Evolutionary conservation across 2,888 invertebrate genomes (phyloP).

Genomic region (Crepidodera aurea): DNA sequence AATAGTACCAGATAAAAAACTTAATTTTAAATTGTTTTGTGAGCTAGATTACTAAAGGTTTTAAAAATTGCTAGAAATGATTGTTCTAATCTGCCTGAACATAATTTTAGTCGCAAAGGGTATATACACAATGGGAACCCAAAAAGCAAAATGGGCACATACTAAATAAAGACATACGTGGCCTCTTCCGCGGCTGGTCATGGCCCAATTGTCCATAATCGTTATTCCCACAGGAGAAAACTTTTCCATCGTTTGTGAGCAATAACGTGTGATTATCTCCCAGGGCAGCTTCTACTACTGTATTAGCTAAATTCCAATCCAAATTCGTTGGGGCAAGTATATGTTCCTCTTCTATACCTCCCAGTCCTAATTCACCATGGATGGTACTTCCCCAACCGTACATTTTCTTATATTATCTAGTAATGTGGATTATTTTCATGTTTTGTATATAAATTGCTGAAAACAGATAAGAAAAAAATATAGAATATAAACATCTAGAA

Average conservation of each 20-base stretch:
- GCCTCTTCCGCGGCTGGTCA: slow-evolving; percentile 69
- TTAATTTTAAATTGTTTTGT: no score
- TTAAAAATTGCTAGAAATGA: no score
- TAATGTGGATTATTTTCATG: slow-evolving; percentile 20
- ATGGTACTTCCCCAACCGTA: slow-evolving; percentile 81
- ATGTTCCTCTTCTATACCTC: slow-evolving; percentile 77
- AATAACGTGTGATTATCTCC: slow-evolving; percentile 86
- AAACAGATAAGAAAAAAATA: slow-evolving; percentile 17
- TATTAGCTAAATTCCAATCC: slow-evolving; percentile 69
- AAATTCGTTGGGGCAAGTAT: slow-evolving; percentile 69
- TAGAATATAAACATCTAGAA: slow-evolving; percentile 19
- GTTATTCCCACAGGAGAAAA: slow-evolving; percentile 93
- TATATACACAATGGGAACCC: slow-evolving; percentile 7
- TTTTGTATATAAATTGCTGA: slow-evolving; percentile 26
- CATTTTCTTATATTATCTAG: slow-evolving; percentile 56
- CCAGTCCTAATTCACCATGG: slow-evolving; percentile 81
- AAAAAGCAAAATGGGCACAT: slow-evolving; percentile 60
- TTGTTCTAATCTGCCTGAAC: no score
- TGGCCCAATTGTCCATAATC: slow-evolving; percentile 92
- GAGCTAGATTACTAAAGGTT: no score
- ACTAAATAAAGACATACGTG: slow-evolving; percentile 72
- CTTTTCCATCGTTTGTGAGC: slow-evolving; percentile 76
- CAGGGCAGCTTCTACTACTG: slow-evolving; percentile 70
- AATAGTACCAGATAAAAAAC: no score
- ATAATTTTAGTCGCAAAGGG: no score